Evolutionary conservation across 2,113 vertebrate species (phyloP).

Genomic region (Cepphus grylle): DNA sequence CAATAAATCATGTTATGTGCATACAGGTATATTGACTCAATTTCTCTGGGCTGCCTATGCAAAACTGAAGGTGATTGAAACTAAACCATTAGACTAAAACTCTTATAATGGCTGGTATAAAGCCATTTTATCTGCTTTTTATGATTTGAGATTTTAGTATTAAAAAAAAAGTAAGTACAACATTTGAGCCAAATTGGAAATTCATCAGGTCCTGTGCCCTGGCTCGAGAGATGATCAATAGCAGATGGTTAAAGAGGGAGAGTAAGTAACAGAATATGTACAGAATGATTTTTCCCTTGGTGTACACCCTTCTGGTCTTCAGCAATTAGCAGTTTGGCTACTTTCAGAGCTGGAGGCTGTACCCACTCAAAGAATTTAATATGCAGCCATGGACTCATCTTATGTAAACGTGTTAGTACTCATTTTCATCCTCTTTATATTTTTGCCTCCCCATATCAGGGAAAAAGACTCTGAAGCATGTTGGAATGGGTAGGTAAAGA

Average conservation of each 20-base stretch:
- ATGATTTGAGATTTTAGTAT: background rate
- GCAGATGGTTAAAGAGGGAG: background rate
- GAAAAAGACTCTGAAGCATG: fast-evolving
- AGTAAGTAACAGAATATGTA: background rate
- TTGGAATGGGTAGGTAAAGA: background rate
- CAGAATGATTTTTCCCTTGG: background rate
- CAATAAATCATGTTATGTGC: constrained; percentile 50
- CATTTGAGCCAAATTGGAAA: background rate
- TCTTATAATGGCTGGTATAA: background rate
- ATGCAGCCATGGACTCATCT: background rate
- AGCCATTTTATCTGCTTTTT: background rate
- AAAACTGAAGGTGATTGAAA: constrained; percentile 37
- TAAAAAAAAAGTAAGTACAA: background rate
- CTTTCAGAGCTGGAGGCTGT: background rate
- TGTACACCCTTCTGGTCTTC: background rate
- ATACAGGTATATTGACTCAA: constrained; percentile 51
- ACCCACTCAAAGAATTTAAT: background rate
- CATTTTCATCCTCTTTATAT: background rate
- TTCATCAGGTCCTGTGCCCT: background rate
- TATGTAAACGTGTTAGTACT: background rate
- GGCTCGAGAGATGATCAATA: background rate
- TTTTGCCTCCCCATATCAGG: background rate
- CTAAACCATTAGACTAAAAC: background rate
- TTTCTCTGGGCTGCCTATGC: constrained; percentile 38
- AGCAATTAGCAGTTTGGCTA: background rate